Evolutionary conservation across 1,140 invertebrate genomes (phyloP).

Genomic region (Ceratina japonica): DNA sequence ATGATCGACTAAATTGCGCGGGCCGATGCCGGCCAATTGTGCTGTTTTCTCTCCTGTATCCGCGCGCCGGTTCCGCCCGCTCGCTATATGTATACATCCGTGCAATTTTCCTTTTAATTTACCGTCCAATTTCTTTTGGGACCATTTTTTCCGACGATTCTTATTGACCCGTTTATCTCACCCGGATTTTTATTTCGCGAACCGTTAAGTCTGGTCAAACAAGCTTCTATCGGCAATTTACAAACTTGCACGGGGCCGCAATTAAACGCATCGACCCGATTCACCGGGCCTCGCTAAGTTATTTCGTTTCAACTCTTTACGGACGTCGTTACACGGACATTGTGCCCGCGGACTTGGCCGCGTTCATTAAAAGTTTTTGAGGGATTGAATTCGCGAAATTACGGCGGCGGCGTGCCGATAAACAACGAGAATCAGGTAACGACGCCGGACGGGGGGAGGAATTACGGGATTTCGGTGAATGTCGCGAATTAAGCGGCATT

Average conservation of each 20-base stretch:
- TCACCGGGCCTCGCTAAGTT: too few species aligned
- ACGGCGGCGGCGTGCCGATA: not conserved
- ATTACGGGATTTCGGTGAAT: not conserved
- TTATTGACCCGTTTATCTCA: not conserved
- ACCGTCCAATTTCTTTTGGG: conserved; percentile 1
- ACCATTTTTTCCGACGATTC: not conserved
- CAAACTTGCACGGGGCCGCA: too few species aligned
- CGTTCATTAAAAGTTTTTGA: too few species aligned
- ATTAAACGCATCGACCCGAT: too few species aligned
- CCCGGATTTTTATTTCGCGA: too few species aligned
- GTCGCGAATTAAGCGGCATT: not conserved
- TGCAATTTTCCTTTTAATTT: conserved; percentile 34
- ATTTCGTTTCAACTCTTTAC: too few species aligned
- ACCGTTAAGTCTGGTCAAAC: too few species aligned
- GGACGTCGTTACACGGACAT: too few species aligned
- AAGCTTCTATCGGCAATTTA: too few species aligned
- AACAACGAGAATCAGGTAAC: not conserved
- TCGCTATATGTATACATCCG: not conserved
- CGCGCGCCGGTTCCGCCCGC: not conserved
- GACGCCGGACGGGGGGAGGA: not conserved
- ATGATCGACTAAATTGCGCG: conserved; percentile 35
- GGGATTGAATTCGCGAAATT: not conserved
- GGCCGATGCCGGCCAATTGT: conserved; percentile 3
- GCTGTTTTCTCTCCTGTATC: not conserved
- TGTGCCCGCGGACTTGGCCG: too few species aligned